phyloP scores from a whole-genome alignment of 2,888 invertebrate genomes.

The Meganola albula region DNA sequence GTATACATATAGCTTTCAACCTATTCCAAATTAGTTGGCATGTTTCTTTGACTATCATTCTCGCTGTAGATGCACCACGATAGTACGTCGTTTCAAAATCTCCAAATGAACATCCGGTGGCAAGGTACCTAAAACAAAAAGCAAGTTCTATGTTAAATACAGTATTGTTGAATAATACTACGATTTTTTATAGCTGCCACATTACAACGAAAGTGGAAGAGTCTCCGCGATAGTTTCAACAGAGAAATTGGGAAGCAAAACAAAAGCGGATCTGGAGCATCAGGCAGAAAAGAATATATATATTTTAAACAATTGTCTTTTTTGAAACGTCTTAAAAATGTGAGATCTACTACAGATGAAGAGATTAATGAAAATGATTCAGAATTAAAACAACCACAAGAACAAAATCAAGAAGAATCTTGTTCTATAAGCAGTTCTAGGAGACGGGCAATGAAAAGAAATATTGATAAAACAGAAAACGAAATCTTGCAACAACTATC shows the following conservation, averaged over 20 bases:
- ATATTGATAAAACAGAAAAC: constrained; percentile 10
- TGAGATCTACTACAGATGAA: constrained; percentile 8
- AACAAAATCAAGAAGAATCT: constrained; percentile 11
- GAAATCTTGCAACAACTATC: constrained; percentile 12
- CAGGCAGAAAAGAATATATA: constrained; percentile 6
- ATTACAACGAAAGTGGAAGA: constrained; percentile 16
- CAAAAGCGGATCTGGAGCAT: constrained; percentile 15
- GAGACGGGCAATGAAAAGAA: too few relatives aligned
- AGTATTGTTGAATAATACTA: too few relatives aligned
- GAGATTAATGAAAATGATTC: constrained; percentile 5
- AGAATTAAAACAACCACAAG: constrained; percentile 10
- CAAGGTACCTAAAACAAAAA: constrained; percentile 12
- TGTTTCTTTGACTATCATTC: constrained; percentile 14
- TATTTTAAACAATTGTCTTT: constrained; percentile 7
- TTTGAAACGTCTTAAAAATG: constrained; percentile 3
- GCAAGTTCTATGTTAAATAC: too few relatives aligned
- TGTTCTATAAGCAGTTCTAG: too few relatives aligned
- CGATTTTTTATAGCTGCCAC: constrained; percentile 11
- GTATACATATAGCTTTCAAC: constrained; percentile 8
- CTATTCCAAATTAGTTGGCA: constrained; percentile 11
- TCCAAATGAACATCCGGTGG: constrained; percentile 15
- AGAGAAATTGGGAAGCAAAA: constrained; percentile 9
- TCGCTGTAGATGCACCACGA: constrained; percentile 13
- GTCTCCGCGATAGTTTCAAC: constrained; percentile 9
- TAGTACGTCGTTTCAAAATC: constrained; percentile 14